phyloP scores from a whole-genome alignment of 2,113 vertebrate genomes.

The Porphyrio hochstetteri region DNA sequence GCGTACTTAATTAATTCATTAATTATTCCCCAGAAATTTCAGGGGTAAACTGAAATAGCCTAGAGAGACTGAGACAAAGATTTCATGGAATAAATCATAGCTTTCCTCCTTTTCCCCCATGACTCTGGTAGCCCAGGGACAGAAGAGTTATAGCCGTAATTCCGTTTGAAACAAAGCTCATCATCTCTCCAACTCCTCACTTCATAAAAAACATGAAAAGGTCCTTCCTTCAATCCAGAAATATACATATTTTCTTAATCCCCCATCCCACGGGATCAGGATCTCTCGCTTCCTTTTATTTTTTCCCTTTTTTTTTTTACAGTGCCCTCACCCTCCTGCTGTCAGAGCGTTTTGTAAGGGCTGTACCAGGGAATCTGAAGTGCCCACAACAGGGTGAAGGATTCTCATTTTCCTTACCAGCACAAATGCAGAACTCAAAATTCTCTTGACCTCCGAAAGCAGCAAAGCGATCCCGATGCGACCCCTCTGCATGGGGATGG shows the following conservation, averaged over 20 bases:
- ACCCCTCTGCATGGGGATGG: not conserved
- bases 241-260: constrained; percentile 24
- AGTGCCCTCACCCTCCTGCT: not conserved
- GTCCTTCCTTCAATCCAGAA: constrained; percentile 30
- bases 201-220: constrained; percentile 33
- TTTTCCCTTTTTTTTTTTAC: not conserved
- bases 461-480: not conserved
- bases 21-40: constrained; percentile 73
- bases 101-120: constrained; percentile 53
- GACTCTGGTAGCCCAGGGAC: constrained; percentile 54
- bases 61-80: constrained; percentile 65
- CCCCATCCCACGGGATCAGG: not conserved
- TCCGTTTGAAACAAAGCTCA: constrained; percentile 44
- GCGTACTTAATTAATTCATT: constrained; percentile 72
- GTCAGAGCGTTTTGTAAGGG: not conserved
- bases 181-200: constrained; percentile 18
- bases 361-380: not conserved
- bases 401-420: not conserved
- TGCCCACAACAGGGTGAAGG: constrained; percentile 18
- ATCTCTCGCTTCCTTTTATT: not conserved
- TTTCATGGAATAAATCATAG: constrained; percentile 55
- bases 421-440: not conserved
- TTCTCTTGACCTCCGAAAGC: not conserved
- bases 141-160: constrained; percentile 51
- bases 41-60: constrained; percentile 66